phyloP scores from a whole-genome alignment of 2,888 invertebrate genomes.

The Diachrysia chrysitis region DNA sequence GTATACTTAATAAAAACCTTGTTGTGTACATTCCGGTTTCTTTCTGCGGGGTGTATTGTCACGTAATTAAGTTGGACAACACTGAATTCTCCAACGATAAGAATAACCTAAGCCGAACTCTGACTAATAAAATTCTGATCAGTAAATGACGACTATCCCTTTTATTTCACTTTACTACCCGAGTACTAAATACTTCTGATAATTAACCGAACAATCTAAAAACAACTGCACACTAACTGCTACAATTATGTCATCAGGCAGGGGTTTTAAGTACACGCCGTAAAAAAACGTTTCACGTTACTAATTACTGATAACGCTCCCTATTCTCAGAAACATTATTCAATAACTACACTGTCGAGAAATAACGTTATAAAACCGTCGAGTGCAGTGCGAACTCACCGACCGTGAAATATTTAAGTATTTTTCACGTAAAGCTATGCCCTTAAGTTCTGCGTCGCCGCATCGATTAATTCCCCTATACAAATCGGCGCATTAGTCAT shows the following conservation, averaged over 20 bases:
- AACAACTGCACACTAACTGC: constrained; percentile 16
- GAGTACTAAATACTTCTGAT: constrained; percentile 8
- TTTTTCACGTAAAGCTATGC: constrained; percentile 15
- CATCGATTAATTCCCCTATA: background rate
- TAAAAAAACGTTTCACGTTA: constrained; percentile 39
- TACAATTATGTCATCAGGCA: constrained; percentile 44
- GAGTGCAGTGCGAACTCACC: constrained; percentile 14
- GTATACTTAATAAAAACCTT: background rate
- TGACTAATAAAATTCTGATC: background rate
- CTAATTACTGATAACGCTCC: constrained; percentile 30
- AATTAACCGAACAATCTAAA: constrained; percentile 15
- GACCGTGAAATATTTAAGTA: constrained; percentile 33
- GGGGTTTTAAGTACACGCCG: constrained; percentile 20
- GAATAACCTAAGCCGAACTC: background rate
- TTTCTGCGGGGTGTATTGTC: background rate
- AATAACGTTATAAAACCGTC: constrained; percentile 36
- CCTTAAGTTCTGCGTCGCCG: constrained; percentile 12
- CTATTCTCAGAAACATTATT: constrained; percentile 22
- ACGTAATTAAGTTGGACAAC: background rate
- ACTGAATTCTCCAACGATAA: background rate
- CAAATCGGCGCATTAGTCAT: constrained; percentile 18
- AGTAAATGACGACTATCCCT: background rate
- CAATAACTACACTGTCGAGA: constrained; percentile 26
- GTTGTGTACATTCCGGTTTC: background rate
- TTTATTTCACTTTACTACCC: background rate